These are phyloP conservation scores for Anableps anableps DNA, from an alignment of 2,797 vertebrate genomes.

Conservation along the genomic window DNA sequence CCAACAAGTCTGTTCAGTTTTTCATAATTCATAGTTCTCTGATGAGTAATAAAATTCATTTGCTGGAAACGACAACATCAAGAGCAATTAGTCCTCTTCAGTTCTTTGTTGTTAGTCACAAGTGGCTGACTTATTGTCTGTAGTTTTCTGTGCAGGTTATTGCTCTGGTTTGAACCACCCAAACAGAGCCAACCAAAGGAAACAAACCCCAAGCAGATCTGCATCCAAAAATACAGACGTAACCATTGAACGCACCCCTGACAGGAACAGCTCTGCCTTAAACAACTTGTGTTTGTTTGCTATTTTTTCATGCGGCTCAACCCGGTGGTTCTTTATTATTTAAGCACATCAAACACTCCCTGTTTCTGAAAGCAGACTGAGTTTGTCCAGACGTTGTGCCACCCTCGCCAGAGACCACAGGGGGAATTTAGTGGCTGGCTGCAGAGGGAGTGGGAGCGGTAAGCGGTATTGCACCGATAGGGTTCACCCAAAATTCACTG, in stretches of 20 bases:
- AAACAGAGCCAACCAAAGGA: conserved; percentile 56
- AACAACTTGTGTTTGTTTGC: conserved; percentile 80
- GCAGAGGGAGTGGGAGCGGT: conserved; percentile 48
- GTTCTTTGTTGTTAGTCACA: neutral
- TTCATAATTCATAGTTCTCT: conserved; percentile 61
- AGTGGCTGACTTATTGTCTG: conserved; percentile 4
- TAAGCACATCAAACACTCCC: conserved; percentile 78
- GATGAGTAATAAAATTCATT: conserved; percentile 38
- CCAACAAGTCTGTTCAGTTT: conserved; percentile 50
- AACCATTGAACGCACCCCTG: conserved; percentile 37
- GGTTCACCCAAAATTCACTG: conserved; percentile 71
- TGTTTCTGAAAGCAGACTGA: conserved; percentile 65
- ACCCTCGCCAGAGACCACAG: conserved; percentile 62
- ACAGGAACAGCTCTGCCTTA: conserved; percentile 79
- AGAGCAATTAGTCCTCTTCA: neutral
- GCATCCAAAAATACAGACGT: conserved; percentile 68
- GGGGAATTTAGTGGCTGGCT: conserved; percentile 72
- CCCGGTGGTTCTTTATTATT: conserved; percentile 76
- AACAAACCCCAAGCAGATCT: conserved; percentile 60
- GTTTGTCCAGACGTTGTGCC: conserved; percentile 67
- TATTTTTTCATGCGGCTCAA: conserved; percentile 71
- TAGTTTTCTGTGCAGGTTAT: conserved; percentile 5
- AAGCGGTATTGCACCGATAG: conserved; percentile 46
- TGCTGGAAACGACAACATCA: conserved; percentile 8
- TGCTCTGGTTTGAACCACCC: conserved; percentile 3